These are phyloP conservation scores for Epinephelus cyanopodus DNA, from an alignment of 2,113 vertebrate species.

Conservation along the genomic window DNA sequence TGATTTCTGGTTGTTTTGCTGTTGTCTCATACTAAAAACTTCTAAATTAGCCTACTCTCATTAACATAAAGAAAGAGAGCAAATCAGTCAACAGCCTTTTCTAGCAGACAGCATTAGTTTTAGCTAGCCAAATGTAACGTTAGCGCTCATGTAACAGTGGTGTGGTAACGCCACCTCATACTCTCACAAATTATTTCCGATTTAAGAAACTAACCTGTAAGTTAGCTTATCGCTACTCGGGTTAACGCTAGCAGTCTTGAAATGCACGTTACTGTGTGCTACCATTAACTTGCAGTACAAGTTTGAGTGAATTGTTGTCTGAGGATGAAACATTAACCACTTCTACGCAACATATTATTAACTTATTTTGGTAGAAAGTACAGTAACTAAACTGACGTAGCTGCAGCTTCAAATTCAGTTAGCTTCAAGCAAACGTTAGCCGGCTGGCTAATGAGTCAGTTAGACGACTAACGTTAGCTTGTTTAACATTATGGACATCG, in stretches of 20 bases:
- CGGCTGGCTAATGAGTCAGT: slow-evolving; percentile 6
- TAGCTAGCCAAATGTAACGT: neutral
- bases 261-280: neutral
- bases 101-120: neutral
- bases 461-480: slow-evolving; percentile 1
- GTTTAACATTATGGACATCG: neutral
- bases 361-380: neutral
- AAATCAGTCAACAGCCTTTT: too few species aligned
- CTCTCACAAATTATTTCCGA: too few species aligned
- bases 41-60: too few species aligned
- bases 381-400: neutral
- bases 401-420: neutral
- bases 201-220: too few species aligned
- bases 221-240: neutral
- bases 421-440: slow-evolving; percentile 35
- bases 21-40: neutral
- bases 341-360: neutral
- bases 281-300: neutral
- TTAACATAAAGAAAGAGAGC: too few species aligned
- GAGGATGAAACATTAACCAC: neutral
- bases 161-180: too few species aligned
- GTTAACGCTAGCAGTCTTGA: too few species aligned
- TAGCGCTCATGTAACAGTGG: too few species aligned
- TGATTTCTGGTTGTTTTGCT: too few species aligned
- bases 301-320: neutral